Base-by-base conservation (phyloP, 2,888 invertebrate species). In the Scaeva pyrastri region DNA sequence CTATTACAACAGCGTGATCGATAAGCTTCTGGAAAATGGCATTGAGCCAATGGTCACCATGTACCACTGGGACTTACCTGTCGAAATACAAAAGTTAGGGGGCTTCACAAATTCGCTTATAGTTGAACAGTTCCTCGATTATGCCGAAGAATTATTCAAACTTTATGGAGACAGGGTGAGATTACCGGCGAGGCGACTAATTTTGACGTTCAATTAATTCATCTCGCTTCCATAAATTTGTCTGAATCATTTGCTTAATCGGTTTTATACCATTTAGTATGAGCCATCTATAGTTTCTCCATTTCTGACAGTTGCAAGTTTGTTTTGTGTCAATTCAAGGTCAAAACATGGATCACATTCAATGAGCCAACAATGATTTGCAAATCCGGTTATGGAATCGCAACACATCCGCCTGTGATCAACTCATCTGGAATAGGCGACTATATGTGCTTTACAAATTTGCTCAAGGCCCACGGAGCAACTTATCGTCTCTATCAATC, bases 1-100 rank as follows among this genome's bases (percentile, higher is more conserved):
- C 36, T 95, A 96, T 90, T 96, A 96, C 91, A 94, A 95, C 88
- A 93, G 94, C 84, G 91, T 95, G 6, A 95, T 96, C 70, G 90
- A 95, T 89, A 94, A 94, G 89, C 93, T 96, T 87, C 86, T 94
- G 0, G 93, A 92, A 41, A 94, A 94, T 87, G 94, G 93, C 50
- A 95, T 96, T 78, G 90, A 92, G 62, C 96, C 96, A 0, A 91
- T 94, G 90, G 91, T 95, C 89, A 94, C 94, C 0, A 90, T 94
- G 43, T 94, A 93, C 88, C 94, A 94, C 77, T 94, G 93, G 93
- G 94, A 94, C 88, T 88, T 94, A 45, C 94, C 94, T 0, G 92
- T 93, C 77, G 91, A 91, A 50, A 89, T 95, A 0, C 94, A 94
- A 88, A 93, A 94, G 0, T 87, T 94, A 4, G 94, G 94, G 7